Conservation (phyloP, 2,113 vertebrate species). For the Leptobrachium ailaonicum region DNA sequence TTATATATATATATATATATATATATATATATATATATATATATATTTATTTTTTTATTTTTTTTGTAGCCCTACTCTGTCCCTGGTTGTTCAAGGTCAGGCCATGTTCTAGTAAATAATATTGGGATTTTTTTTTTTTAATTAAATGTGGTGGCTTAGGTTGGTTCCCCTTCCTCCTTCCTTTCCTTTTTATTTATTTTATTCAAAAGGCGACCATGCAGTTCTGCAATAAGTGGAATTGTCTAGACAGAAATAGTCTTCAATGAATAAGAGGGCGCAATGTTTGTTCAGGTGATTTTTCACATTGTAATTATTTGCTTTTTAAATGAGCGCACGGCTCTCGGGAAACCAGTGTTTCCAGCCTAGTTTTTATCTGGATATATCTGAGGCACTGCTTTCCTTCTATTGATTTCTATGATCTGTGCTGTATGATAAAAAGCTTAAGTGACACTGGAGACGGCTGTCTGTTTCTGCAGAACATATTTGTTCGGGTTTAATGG, state of each 20-base stretch:
- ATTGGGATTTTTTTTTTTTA: too few relatives aligned
- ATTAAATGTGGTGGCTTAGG: too few relatives aligned
- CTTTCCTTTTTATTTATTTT: not conserved
- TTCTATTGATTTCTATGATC: slow-evolving; percentile 75
- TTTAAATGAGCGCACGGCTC: slow-evolving; percentile 5
- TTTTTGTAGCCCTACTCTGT: too few relatives aligned
- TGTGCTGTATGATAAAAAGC: slow-evolving; percentile 63
- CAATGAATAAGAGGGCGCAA: slow-evolving; percentile 12
- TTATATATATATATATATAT: too few relatives aligned
- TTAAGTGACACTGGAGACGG: slow-evolving; percentile 70
- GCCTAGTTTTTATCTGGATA: slow-evolving; percentile 22
- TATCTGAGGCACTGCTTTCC: slow-evolving; percentile 43
- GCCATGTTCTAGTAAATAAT: too few relatives aligned
- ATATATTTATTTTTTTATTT: too few relatives aligned
- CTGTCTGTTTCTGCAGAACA: slow-evolving; percentile 69
- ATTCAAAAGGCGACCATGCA: slow-evolving; percentile 18
- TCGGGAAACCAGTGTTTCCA: slow-evolving; percentile 19
- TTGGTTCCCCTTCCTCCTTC: not conserved
- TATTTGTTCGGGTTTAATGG: slow-evolving; percentile 64
- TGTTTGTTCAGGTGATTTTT: slow-evolving; percentile 45
- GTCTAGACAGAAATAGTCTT: slow-evolving; percentile 39
- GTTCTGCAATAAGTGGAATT: not conserved
- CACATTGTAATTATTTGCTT: slow-evolving; percentile 32
- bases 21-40: too few relatives aligned
- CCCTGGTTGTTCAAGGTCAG: too few relatives aligned